Percentiles rank a stretch among this genome's conserved stretches.
Conservation (phyloP, 2,888 invertebrate species). For the Eupithecia centaureata region DNA sequence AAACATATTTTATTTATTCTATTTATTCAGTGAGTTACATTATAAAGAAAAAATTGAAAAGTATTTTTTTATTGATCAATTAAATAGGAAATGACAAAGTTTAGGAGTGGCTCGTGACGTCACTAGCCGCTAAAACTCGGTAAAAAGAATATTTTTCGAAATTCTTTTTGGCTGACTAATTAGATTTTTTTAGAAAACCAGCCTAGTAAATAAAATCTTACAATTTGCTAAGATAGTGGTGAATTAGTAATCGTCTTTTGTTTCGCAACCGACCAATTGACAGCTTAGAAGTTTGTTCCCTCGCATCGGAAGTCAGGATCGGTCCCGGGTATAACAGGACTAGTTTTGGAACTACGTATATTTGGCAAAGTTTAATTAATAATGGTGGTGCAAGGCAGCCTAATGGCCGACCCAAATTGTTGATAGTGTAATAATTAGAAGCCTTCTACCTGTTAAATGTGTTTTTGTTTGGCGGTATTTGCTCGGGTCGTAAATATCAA, state of each 20-base stretch:
- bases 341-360: constrained; percentile 56
- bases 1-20: no score
- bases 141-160: no score
- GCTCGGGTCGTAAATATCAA: constrained; percentile 44
- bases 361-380: constrained; percentile 64
- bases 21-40: no score
- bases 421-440: constrained; percentile 61
- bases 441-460: constrained; percentile 47
- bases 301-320: constrained; percentile 27
- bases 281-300: background rate
- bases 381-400: constrained; percentile 54
- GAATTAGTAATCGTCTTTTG: background rate
- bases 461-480: constrained; percentile 58
- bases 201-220: no score
- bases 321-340: constrained; percentile 43
- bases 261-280: background rate
- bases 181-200: no score
- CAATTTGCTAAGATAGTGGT: background rate
- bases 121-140: no score
- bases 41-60: no score
- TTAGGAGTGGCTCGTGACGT: no score
- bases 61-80: no score
- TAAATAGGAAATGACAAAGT: no score
- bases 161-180: no score
- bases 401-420: constrained; percentile 60